phyloP scores from a whole-genome alignment of 1,140 invertebrate genomes.

The Helicoverpa armigera region DNA sequence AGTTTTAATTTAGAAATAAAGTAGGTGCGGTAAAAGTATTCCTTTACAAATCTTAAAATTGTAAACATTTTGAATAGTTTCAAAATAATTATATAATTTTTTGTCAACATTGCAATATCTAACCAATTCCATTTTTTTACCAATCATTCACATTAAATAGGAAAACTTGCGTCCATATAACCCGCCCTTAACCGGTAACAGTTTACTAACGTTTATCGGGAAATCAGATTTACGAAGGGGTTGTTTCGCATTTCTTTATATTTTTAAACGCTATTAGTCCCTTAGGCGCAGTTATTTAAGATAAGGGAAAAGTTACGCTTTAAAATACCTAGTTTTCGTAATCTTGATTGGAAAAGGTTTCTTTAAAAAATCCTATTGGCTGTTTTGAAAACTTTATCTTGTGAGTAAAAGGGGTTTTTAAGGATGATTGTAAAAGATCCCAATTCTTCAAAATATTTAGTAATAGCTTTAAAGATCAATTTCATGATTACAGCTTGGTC shows the following conservation, averaged over 20 bases:
- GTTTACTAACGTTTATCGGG: constrained; percentile 71
- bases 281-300: constrained; percentile 63
- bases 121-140: no score
- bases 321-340: constrained; percentile 10
- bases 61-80: no score
- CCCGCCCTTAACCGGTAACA: constrained; percentile 58
- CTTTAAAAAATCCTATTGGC: background rate
- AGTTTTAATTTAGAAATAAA: no score
- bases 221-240: constrained; percentile 75
- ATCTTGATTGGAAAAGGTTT: constrained; percentile 10
- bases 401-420: background rate
- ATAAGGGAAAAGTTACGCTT: constrained; percentile 61
- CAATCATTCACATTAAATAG: no score
- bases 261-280: constrained; percentile 82
- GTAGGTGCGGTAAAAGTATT: no score
- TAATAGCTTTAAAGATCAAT: background rate
- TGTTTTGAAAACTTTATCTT: no score
- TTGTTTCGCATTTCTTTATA: constrained; percentile 78
- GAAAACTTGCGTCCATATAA: constrained; percentile 68
- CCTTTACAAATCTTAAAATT: no score
- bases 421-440: background rate
- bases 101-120: no score
- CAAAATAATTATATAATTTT: no score
- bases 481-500: no score
- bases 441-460: background rate